A percentile compares a stretch with the other conserved stretches of the same genome.
phyloP scores from a whole-genome alignment of 2,797 vertebrate genomes.

The Serranus cabrilla region DNA sequence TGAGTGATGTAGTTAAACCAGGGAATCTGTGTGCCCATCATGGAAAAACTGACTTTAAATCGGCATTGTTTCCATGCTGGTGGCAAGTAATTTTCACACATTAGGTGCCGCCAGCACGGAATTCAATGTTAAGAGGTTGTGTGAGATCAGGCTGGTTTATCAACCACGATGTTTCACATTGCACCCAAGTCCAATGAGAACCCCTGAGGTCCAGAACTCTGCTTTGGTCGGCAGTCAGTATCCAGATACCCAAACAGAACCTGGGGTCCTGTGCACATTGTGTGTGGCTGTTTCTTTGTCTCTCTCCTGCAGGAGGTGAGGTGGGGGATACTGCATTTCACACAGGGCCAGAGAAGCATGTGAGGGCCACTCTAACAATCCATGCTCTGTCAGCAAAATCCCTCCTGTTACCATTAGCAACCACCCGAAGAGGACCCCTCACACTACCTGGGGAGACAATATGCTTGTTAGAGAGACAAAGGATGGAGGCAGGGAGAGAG shows the following conservation, averaged over 20 bases:
- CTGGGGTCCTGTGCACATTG: not conserved
- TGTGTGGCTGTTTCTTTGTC: not conserved
- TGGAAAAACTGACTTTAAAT: too few relatives aligned
- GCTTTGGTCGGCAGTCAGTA: not conserved
- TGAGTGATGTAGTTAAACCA: too few relatives aligned
- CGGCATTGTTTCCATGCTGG: too few relatives aligned
- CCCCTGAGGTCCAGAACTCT: not conserved
- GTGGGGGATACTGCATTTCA: slow-evolving; percentile 11
- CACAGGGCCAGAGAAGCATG: slow-evolving; percentile 36
- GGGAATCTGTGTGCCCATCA: too few relatives aligned
- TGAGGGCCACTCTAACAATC: slow-evolving; percentile 63
- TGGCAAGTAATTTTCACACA: too few relatives aligned
- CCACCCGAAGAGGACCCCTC: slow-evolving; percentile 64
- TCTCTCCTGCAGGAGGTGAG: slow-evolving; percentile 16
- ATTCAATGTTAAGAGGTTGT: too few relatives aligned
- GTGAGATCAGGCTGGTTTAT: too few relatives aligned
- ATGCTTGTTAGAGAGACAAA: slow-evolving; percentile 74
- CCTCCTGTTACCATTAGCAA: slow-evolving; percentile 77
- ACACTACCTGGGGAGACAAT: slow-evolving; percentile 65
- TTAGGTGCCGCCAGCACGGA: too few relatives aligned
- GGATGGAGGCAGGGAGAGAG: slow-evolving; percentile 34
- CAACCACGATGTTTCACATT: too few relatives aligned
- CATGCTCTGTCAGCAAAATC: slow-evolving; percentile 73
- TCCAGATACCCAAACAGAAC: not conserved
- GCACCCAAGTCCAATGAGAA: too few relatives aligned